Evolutionary conservation across 37 sponge, comb jelly and placozoan species (phyloP).

Genomic region (Aplysina aerophoba): DNA sequence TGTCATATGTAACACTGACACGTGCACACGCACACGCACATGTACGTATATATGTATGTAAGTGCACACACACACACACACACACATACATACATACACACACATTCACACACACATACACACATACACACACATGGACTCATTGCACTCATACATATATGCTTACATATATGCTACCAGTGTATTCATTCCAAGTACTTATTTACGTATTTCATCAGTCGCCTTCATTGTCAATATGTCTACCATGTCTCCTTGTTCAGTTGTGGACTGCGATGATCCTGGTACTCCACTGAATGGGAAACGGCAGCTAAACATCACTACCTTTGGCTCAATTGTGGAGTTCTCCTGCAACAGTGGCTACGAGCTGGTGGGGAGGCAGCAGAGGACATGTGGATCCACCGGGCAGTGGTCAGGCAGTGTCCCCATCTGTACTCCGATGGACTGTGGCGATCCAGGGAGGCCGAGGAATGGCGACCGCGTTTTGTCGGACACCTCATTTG

Average conservation of each 20-base stretch:
- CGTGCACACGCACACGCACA: too few relatives aligned
- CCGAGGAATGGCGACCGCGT: conserved; percentile 37
- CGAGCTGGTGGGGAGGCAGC: conserved; percentile 1
- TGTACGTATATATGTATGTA: too few relatives aligned
- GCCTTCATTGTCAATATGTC: neutral
- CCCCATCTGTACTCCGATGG: conserved; percentile 50
- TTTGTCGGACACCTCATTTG: conserved; percentile 18
- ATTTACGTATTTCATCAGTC: too few relatives aligned
- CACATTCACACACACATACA: too few relatives aligned
- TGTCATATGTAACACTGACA: too few relatives aligned
- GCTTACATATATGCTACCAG: too few relatives aligned
- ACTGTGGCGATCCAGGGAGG: conserved; percentile 38
- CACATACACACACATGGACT: too few relatives aligned
- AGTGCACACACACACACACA: too few relatives aligned
- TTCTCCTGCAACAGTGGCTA: conserved; percentile 48
- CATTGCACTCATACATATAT: too few relatives aligned
- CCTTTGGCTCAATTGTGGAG: conserved; percentile 23
- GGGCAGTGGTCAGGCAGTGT: conserved; percentile 64
- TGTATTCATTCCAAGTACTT: too few relatives aligned
- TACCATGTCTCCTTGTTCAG: neutral
- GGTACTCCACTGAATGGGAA: conserved; percentile 41
- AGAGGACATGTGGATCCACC: conserved; percentile 30
- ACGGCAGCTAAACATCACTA: conserved; percentile 15
- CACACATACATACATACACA: too few relatives aligned
- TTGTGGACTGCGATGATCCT: conserved; percentile 58